phyloP scores from a whole-genome alignment of 2,797 vertebrate genomes.

The Phoxinus dragarum region DNA sequence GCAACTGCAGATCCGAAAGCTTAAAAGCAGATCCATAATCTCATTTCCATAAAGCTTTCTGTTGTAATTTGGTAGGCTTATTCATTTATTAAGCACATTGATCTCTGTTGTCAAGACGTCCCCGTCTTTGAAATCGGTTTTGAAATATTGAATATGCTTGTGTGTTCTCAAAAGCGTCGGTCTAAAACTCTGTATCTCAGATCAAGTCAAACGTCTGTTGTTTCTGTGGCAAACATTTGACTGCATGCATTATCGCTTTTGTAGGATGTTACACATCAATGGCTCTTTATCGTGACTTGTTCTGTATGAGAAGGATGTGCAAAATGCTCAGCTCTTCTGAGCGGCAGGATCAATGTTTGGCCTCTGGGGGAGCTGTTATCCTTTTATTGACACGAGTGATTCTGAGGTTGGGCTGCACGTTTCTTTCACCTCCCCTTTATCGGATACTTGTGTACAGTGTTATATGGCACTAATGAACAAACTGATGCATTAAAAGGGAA shows the following conservation, averaged over 20 bases:
- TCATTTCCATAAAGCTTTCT: slow-evolving; percentile 56
- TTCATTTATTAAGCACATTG: slow-evolving; percentile 52
- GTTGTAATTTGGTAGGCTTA: slow-evolving; percentile 36
- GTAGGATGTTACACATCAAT: slow-evolving; percentile 39
- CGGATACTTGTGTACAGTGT: neutral
- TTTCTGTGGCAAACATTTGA: slow-evolving; percentile 33
- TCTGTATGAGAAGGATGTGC: slow-evolving; percentile 33
- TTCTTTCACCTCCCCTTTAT: slow-evolving; percentile 5
- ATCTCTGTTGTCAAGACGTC: slow-evolving; percentile 50
- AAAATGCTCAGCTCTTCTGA: slow-evolving; percentile 18
- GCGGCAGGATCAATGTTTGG: slow-evolving; percentile 28
- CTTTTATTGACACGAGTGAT: slow-evolving; percentile 32
- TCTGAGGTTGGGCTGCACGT: neutral
- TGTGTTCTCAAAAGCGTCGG: slow-evolving; percentile 28
- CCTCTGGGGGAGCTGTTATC: slow-evolving; percentile 59
- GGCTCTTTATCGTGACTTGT: slow-evolving; percentile 35
- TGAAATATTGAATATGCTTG: slow-evolving; percentile 40
- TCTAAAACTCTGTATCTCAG: slow-evolving; percentile 25
- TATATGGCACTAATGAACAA: neutral
- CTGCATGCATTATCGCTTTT: slow-evolving; percentile 41
- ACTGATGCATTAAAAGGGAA: neutral
- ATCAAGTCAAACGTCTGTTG: slow-evolving; percentile 23
- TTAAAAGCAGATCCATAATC: slow-evolving; percentile 34
- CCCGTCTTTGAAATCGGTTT: slow-evolving; percentile 24
- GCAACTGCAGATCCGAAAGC: neutral